Evolutionary conservation across 1,140 invertebrate species (phyloP), one percentile per base, ranked within the genome.

Genomic region (Meloidogyne exigua): DNA sequence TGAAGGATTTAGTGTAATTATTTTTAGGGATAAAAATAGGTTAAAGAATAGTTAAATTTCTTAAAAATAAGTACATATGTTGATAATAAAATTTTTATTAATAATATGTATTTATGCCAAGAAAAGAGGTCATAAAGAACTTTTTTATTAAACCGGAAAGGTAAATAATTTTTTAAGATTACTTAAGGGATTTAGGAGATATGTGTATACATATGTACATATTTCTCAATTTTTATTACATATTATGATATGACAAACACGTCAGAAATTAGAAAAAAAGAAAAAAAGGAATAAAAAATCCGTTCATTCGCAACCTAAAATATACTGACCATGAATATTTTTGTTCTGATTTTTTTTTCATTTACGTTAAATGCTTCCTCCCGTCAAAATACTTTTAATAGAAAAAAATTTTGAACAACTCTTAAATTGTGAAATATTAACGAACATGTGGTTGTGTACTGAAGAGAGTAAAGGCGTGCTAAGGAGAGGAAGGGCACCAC

Each of bases 391-490:
- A 5, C 7, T 57, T n/a, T 57, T 57, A 57, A n/a, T 3, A 57
- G n/a, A 57, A 57, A 57, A n/a, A 57, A 57, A 57, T 9, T 3
- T 39, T 39, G 36, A 39, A 39, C 36, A 39, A 39, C 36, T 39
- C 36, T 39, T 39, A 57, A 57, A n/a, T 57, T 57, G 49, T n/a
- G 49, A 57, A 57, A 57, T 57, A 49, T 18, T n/a, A 57, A 57
- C 49, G 49, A 57, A 57, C 49, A 57, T n/a, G n/a, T 57, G 49
- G 49, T 57, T n/a, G 49, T 57, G 18, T 4, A 57, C 49, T 57
- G 49, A 57, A 57, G 18, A 49, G 49, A 57, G 49, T 57, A 57
- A 57, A 57, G 49, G 49, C 49, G 49, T 57, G 49, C 49, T 57
- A 57, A 57, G 49, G 49, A 57, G 49, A 57, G 49, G 49, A 57